Base-by-base conservation (phyloP, 2,888 invertebrate genomes). In the Gonocerus acuteangulatus region DNA sequence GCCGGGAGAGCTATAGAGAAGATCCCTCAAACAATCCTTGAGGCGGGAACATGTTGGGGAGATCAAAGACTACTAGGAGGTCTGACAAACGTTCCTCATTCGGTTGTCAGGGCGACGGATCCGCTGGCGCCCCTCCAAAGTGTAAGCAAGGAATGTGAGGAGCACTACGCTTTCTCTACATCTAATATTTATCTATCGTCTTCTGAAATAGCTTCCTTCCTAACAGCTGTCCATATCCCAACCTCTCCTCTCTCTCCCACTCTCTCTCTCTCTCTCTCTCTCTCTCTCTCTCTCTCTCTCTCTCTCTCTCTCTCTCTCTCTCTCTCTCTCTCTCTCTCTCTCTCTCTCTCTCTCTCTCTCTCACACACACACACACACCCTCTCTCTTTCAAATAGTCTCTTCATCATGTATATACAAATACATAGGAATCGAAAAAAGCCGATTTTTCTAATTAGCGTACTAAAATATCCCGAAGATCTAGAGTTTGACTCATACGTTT, bases 341-440 rank as follows among this genome's bases (percentile, higher is more conserved):
- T 62, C 62, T 58, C 60, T 15, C 52, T 52, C 62, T 57, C 42
- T 47, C 22, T 19, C 60, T 48, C 51, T 32, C 45, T 48, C 58
- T 21, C 44, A 22, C 52, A n/a, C 48, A 11, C 21, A 27, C 34
- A 21, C 56, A 22, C 42, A 27, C 36, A 36, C 59, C 32, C 34
- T 23, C 60, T 58, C 49, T 48, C 27, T 27, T 9, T 27, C 27
- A 6, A n/a, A n/a, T n/a, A n/a, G n/a, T n/a, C n/a, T n/a, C n/a
- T n/a, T n/a, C n/a, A n/a, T n/a, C n/a, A n/a, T n/a, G n/a, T n/a
- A n/a, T n/a, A n/a, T n/a, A n/a, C n/a, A n/a, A n/a, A n/a, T n/a
- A n/a, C n/a, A n/a, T n/a, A n/a, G n/a, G n/a, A n/a, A n/a, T n/a
- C n/a, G n/a, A n/a, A n/a, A n/a, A n/a, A n/a, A n/a, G n/a, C n/a